Evolutionary conservation across 2,113 vertebrate species (phyloP).

Genomic region (Romanogobio albipinnatus): DNA sequence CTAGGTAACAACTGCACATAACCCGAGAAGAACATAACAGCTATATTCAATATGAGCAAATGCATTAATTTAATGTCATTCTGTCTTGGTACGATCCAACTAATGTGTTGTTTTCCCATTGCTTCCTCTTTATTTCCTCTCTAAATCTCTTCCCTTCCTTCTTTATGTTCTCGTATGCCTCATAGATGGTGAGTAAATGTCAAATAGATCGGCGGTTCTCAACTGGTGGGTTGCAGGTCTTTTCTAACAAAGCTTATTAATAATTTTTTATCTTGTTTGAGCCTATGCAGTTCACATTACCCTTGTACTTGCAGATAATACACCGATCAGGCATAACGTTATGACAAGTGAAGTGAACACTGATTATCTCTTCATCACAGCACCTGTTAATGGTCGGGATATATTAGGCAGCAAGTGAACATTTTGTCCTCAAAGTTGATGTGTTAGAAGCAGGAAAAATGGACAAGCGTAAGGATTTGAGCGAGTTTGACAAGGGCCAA

Average conservation of each 20-base stretch:
- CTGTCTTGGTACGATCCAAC: neutral
- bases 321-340: too few relatives aligned
- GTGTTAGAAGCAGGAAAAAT: too few relatives aligned
- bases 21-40: neutral
- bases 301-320: neutral
- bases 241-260: neutral
- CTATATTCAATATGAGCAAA: neutral
- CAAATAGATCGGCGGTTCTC: neutral
- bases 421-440: too few relatives aligned
- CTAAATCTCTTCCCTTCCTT: conserved; percentile 5
- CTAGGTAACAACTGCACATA: neutral
- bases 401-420: too few relatives aligned
- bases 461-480: too few relatives aligned
- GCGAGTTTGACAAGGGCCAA: too few relatives aligned
- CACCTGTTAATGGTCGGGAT: too few relatives aligned
- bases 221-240: neutral
- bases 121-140: neutral
- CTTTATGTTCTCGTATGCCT: neutral
- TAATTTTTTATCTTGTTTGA: neutral
- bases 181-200: conserved; percentile 52
- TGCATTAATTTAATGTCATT: neutral
- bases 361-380: too few relatives aligned
- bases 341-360: too few relatives aligned
- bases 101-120: conserved; percentile 14
- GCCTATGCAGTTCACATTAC: neutral